phyloP scores from a whole-genome alignment of 2,113 vertebrate species.

The Oryzias woworae region DNA sequence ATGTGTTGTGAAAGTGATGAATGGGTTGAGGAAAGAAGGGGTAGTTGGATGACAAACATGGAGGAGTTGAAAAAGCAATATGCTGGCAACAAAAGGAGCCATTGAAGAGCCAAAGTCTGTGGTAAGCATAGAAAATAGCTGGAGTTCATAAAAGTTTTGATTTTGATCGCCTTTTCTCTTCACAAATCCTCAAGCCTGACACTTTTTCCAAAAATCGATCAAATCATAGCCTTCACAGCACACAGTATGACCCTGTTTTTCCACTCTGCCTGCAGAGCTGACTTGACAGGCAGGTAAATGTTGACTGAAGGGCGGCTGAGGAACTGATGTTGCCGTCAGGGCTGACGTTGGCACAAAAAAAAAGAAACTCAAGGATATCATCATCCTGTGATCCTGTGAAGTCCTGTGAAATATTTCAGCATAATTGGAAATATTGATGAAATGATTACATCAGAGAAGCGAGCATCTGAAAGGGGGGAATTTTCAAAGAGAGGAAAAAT shows the following conservation, averaged over 20 bases:
- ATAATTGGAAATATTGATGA: constrained; percentile 1
- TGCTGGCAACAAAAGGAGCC: constrained; percentile 8
- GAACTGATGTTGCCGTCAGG: neutral
- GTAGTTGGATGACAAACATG: neutral
- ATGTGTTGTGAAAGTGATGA: constrained; percentile 51
- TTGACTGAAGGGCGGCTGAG: neutral
- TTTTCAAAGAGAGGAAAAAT: no score
- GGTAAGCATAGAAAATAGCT: constrained; percentile 14
- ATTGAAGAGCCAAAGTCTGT: constrained; percentile 24
- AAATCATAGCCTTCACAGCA: neutral
- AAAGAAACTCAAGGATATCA: no score
- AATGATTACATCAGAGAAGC: neutral
- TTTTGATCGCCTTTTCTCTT: constrained; percentile 1
- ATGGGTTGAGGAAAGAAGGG: constrained; percentile 19
- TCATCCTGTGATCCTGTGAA: no score
- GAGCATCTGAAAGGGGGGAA: no score
- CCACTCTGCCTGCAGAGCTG: neutral
- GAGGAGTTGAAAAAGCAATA: constrained; percentile 2
- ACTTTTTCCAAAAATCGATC: neutral
- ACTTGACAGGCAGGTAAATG: neutral
- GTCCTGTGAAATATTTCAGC: no score
- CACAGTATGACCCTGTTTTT: neutral
- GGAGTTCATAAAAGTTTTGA: neutral
- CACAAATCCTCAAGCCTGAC: neutral
- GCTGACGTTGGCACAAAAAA: neutral